phyloP scores from a whole-genome alignment of 2,888 invertebrate species.

The Tetrapedia diversipes region DNA sequence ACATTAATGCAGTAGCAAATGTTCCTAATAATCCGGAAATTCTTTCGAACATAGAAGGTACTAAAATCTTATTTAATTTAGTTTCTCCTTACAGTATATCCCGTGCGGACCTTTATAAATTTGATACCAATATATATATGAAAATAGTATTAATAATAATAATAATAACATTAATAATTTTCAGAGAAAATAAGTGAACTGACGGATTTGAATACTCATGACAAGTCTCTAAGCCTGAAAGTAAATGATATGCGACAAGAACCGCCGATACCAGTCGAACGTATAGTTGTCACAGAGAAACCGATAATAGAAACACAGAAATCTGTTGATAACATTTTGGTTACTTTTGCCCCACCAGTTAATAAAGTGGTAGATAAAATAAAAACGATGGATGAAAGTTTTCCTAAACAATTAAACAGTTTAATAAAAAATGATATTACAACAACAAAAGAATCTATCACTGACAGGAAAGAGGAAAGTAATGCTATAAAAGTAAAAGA shows the following conservation, averaged over 20 bases:
- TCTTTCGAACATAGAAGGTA: slow-evolving; percentile 69
- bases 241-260: slow-evolving; percentile 75
- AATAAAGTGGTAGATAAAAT: slow-evolving; percentile 87
- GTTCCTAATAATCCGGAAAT: slow-evolving; percentile 58
- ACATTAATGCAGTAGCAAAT: slow-evolving; percentile 63
- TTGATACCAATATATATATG: neutral
- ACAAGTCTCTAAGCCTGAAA: slow-evolving; percentile 51
- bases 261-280: slow-evolving; percentile 81
- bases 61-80: neutral
- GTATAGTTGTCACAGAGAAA: slow-evolving; percentile 75
- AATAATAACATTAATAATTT: slow-evolving; percentile 12
- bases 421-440: slow-evolving; percentile 27
- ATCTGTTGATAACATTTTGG: slow-evolving; percentile 51
- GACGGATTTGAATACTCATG: slow-evolving; percentile 55
- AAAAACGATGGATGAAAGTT: slow-evolving; percentile 85
- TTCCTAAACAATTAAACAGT: slow-evolving; percentile 33
- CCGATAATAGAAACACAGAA: slow-evolving; percentile 68
- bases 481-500: slow-evolving; percentile 70
- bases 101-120: neutral
- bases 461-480: slow-evolving; percentile 67
- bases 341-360: slow-evolving; percentile 72
- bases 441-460: slow-evolving; percentile 63
- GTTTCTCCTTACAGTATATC: neutral
- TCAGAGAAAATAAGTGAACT: slow-evolving; percentile 62
- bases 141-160: neutral